Evolutionary conservation across 1,140 invertebrate species (phyloP).

Genomic region (Dendroctonus ponderosae): DNA sequence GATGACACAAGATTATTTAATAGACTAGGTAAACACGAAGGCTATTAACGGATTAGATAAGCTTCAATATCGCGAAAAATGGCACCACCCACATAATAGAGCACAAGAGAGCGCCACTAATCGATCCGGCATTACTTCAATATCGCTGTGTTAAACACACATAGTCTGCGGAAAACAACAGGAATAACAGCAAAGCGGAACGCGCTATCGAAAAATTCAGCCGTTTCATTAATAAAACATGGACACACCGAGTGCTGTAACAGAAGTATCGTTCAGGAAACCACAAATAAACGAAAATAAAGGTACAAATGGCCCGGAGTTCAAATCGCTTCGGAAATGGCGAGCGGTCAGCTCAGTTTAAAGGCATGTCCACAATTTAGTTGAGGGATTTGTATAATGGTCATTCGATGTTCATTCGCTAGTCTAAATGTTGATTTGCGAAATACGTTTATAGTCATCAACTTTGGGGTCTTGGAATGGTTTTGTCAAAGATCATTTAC

Average conservation of each 20-base stretch:
- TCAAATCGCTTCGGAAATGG: constrained; percentile 7
- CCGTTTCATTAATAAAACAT: constrained; percentile 26
- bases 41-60: no score
- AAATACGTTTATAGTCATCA: no score
- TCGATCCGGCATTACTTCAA: neutral
- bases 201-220: constrained; percentile 13
- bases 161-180: constrained; percentile 6
- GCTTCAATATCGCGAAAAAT: no score
- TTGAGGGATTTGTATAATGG: constrained; percentile 7
- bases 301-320: constrained; percentile 18
- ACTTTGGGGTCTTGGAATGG: no score
- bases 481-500: no score
- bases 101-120: no score
- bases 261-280: constrained; percentile 25
- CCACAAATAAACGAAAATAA: constrained; percentile 28
- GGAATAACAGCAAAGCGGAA: constrained; percentile 2
- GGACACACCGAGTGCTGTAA: constrained; percentile 3
- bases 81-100: no score
- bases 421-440: constrained; percentile 3
- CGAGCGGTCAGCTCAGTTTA: constrained; percentile 9
- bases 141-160: constrained; percentile 3
- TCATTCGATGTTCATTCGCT: constrained; percentile 1
- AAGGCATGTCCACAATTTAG: constrained; percentile 11
- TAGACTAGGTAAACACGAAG: no score
- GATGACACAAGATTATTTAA: no score